These are phyloP conservation scores for Cydia splendana DNA, from an alignment of 1,140 invertebrate genomes.

Conservation along the genomic window DNA sequence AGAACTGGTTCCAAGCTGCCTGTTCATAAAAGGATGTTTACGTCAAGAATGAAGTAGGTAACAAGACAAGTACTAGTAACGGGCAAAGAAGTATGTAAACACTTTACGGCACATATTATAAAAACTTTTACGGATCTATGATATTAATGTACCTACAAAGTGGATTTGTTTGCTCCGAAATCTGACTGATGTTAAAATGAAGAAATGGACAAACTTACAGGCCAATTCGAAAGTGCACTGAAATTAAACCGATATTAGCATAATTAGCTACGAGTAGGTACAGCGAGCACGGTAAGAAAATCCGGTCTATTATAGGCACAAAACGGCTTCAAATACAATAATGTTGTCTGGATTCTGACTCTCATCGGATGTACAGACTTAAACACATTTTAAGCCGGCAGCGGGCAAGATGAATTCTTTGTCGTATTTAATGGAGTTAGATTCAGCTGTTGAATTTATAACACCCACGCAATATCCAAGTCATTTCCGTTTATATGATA, in stretches of 20 bases:
- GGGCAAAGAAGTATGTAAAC: background rate
- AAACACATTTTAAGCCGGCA: background rate
- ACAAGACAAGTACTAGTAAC: conserved; percentile 16
- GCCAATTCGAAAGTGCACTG: no score
- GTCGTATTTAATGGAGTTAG: background rate
- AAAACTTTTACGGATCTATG: background rate
- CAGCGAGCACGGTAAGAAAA: no score
- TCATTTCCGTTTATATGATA: conserved; percentile 15
- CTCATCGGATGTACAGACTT: conserved; percentile 1
- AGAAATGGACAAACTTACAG: no score
- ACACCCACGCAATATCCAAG: conserved; percentile 8
- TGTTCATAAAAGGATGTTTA: conserved; percentile 18
- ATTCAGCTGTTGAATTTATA: conserved; percentile 1
- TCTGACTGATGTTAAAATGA: no score
- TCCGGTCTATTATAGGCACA: background rate
- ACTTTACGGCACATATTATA: background rate
- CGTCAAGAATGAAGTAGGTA: conserved; percentile 16
- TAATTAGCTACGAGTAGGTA: no score
- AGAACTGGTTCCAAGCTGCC: conserved; percentile 17
- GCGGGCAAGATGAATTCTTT: conserved; percentile 17
- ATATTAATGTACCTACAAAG: no score
- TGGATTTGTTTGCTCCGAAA: background rate
- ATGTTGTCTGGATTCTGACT: background rate
- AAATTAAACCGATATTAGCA: no score
- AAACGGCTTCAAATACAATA: background rate